Base-by-base conservation (phyloP, 2,888 invertebrate species). In the Sinelater perroti region DNA sequence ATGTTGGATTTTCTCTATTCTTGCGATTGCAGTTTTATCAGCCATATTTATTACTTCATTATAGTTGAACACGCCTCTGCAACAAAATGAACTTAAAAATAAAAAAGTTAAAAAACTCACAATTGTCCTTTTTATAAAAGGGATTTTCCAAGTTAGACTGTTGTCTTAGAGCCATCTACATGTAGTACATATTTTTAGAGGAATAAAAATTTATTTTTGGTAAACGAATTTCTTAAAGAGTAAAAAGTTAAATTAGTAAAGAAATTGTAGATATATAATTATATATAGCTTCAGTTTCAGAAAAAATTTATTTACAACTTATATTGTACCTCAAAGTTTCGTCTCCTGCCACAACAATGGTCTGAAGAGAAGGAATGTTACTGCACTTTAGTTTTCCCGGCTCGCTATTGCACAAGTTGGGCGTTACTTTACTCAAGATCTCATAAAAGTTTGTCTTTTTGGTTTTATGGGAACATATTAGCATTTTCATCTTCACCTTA, bases 391-490 rank as follows among this genome's bases (percentile, higher is more conserved):
- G 68, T 1, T 76, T 69, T 3, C 84, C 85, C 1, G 83, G 80
- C 24, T 76, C 77, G 8, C 74, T 69, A 1, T 65, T 67, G 0
- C 73, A 67, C 36, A 90, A 68, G 62, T 85, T 85, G 0, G 90
- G 90, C 13, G 84, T 81, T 2, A 87, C 67, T 21, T 80, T 71
- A 20, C 77, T 78, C 31, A 92, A 67, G 67, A 89, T 85, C 18
- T 84, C 78, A 62, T 88, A 87, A 72, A 87, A 93, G 62, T 89
- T 80, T 60, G 87, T 86, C 0, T 79, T 80, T 70, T 85, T 87
- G 71, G 85, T 88, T 1, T 71, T 75, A 36, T 85, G 84, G 0
- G 87, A 83, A 1, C 86, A 81, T 1, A 94, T 75, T 2, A 93
- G 72, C 0, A 86, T 87, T 68, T 86, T 87, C 1, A 87, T 81